Evolutionary conservation across 2,113 vertebrate genomes (phyloP).

Genomic region (Alaudala cheleensis): DNA sequence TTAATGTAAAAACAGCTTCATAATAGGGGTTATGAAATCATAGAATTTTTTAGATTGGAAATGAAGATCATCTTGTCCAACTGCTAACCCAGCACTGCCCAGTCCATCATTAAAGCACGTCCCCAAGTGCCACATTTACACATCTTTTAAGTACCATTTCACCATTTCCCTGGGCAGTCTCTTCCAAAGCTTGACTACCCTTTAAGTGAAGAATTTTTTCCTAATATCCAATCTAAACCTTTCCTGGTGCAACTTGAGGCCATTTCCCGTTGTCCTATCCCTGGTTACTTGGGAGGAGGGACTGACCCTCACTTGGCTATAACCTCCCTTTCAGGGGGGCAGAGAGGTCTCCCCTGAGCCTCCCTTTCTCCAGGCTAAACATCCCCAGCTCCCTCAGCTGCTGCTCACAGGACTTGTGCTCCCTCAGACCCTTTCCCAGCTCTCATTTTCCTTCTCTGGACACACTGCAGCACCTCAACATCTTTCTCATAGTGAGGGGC

Average conservation of each 20-base stretch:
- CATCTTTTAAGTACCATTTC: background rate
- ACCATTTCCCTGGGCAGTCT: background rate
- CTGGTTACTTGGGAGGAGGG: background rate
- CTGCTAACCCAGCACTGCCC: background rate
- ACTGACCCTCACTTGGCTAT: background rate
- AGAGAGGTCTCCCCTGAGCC: background rate
- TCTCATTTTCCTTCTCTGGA: background rate
- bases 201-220: background rate
- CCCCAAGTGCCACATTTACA: background rate
- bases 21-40: background rate
- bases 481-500: fast-evolving
- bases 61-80: background rate
- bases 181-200: background rate
- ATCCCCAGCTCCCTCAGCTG: background rate
- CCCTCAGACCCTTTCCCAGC: background rate
- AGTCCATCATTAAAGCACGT: background rate
- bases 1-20: background rate
- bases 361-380: background rate
- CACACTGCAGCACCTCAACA: fast-evolving
- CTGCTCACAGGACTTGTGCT: background rate
- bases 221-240: background rate
- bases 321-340: background rate
- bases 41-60: background rate
- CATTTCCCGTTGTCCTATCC: background rate
- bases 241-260: background rate